These are phyloP conservation scores for Malurus melanocephalus DNA, from an alignment of 2,113 vertebrate genomes.

Conservation along the genomic window DNA sequence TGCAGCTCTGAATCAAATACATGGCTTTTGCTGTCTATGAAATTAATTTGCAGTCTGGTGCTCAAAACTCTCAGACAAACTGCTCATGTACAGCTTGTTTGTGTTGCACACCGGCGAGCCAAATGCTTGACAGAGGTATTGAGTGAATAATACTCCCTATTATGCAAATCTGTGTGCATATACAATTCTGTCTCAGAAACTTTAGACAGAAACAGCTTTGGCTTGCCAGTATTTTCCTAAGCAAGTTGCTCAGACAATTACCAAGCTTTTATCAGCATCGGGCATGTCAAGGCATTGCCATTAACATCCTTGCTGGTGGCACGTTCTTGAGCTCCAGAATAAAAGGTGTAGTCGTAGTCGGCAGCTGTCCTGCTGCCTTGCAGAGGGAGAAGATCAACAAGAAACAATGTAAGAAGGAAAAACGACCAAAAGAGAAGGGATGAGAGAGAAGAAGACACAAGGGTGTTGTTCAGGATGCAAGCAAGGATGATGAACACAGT, in stretches of 20 bases:
- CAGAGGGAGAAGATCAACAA: not conserved
- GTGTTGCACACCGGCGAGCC: not conserved
- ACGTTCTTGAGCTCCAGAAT: not conserved
- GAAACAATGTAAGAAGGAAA: not conserved
- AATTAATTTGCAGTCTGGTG: not conserved
- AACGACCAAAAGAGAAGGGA: not conserved
- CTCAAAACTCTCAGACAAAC: not conserved
- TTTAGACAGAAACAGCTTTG: not conserved
- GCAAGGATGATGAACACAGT: not conserved
- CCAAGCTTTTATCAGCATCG: not conserved
- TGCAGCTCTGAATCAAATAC: not conserved
- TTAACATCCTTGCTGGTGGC: not conserved
- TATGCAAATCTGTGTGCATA: not conserved
- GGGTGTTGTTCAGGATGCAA: not conserved
- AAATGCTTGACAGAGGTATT: not conserved
- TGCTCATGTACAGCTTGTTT: not conserved
- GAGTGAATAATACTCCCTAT: not conserved
- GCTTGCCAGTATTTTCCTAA: not conserved
- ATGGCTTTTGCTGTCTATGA: not conserved
- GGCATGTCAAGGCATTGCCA: not conserved
- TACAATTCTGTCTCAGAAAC: not conserved
- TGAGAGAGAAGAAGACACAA: not conserved
- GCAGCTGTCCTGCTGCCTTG: not conserved
- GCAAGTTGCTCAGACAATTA: not conserved
- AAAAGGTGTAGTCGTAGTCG: fast-evolving